phyloP scores from a whole-genome alignment of 30 jellyfish, hydroid and myxozoan species.

The Turritopsis rubra region DNA sequence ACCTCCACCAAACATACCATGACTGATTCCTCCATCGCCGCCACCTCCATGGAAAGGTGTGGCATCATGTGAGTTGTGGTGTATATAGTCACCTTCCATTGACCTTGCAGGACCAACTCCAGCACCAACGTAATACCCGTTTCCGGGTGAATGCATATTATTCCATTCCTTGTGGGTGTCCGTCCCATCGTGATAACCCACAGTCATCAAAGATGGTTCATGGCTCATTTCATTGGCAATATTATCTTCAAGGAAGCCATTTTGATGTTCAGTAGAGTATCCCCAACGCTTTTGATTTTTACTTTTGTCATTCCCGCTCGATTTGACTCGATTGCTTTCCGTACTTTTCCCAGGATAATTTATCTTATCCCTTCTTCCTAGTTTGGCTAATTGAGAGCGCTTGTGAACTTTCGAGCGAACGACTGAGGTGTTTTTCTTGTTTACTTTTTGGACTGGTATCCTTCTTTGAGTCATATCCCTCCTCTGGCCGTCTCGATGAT shows the following conservation, averaged over 20 bases:
- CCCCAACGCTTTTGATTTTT: background rate
- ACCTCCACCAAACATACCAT: background rate
- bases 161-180: slow-evolving; percentile 69
- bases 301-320: background rate
- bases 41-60: background rate
- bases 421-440: background rate
- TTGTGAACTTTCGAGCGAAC: background rate
- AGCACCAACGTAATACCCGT: slow-evolving; percentile 80
- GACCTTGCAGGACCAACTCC: slow-evolving; percentile 88
- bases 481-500: background rate
- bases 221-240: background rate
- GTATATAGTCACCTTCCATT: slow-evolving; percentile 72
- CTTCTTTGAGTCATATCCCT: background rate
- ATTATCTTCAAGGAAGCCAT: slow-evolving; percentile 28
- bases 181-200: slow-evolving; percentile 76
- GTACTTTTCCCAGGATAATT: background rate
- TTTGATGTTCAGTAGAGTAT: background rate
- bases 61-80: slow-evolving; percentile 62
- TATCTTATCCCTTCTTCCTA: background rate
- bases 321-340: background rate
- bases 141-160: slow-evolving; percentile 78
- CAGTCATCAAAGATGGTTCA: slow-evolving; percentile 64
- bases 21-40: background rate
- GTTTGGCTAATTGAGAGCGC: background rate
- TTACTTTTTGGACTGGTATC: background rate